Evolutionary conservation across 2,888 invertebrate species (phyloP).

Genomic region (Eristalis pertinax): DNA sequence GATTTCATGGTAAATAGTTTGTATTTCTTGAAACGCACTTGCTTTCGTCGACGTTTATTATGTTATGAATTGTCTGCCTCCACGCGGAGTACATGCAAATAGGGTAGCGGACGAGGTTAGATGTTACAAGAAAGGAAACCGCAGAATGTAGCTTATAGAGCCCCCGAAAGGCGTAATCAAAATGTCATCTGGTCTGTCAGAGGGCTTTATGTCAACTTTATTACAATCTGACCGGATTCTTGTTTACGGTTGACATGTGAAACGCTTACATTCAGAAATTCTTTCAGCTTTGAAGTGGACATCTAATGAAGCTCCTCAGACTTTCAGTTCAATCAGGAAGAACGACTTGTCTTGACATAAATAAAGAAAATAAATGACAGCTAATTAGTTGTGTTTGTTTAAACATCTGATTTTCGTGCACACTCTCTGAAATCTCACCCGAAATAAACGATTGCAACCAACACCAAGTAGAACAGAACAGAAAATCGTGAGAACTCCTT

Average conservation of each 20-base stretch:
- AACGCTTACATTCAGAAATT: neutral
- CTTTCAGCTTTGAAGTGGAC: neutral
- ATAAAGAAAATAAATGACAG: too few species aligned
- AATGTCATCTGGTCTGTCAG: neutral
- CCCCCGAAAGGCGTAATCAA: neutral
- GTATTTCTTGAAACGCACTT: slow-evolving; percentile 23
- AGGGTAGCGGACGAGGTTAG: neutral
- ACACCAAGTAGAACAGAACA: neutral
- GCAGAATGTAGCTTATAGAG: slow-evolving; percentile 28
- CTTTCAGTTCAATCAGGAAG: too few species aligned
- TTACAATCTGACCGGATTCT: neutral
- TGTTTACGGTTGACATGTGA: neutral
- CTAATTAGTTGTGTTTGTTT: too few species aligned
- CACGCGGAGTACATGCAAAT: slow-evolving; percentile 30
- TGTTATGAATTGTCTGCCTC: slow-evolving; percentile 37
- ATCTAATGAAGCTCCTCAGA: neutral
- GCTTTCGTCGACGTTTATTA: slow-evolving; percentile 38
- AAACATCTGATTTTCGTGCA: too few species aligned
- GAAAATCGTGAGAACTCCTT: neutral
- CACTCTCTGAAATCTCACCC: too few species aligned
- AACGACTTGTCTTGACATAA: too few species aligned
- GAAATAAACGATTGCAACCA: neutral
- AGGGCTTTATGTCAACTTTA: neutral
- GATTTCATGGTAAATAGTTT: neutral
- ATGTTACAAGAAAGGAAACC: slow-evolving; percentile 41